phyloP scores from a whole-genome alignment of 1,140 invertebrate genomes.

The Sitophilus oryzae region DNA sequence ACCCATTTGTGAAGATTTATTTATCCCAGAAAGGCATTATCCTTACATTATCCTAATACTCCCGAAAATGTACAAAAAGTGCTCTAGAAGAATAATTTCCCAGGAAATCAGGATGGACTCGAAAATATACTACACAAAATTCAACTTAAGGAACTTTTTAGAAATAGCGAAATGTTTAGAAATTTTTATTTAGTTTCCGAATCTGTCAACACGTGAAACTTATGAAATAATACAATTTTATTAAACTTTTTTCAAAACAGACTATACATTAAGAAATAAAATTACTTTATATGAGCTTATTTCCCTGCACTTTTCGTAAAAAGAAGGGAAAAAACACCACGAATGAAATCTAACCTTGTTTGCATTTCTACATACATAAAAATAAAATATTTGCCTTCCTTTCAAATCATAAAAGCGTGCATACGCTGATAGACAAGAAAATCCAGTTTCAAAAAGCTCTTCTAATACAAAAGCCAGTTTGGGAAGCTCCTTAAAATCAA shows the following conservation, averaged over 20 bases:
- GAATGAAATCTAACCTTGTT: background rate
- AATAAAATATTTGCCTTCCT: background rate
- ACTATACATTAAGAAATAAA: too few species aligned
- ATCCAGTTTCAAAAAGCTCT: background rate
- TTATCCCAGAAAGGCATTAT: background rate
- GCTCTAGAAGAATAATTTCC: background rate
- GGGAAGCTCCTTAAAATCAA: background rate
- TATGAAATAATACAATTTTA: too few species aligned
- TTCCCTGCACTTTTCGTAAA: too few species aligned
- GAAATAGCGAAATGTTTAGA: too few species aligned
- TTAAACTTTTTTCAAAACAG: too few species aligned
- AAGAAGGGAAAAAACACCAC: too few species aligned
- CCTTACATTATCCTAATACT: background rate
- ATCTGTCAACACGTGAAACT: too few species aligned
- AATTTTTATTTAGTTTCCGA: too few species aligned
- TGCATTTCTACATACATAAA: background rate
- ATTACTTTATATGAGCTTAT: too few species aligned
- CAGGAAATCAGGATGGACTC: background rate
- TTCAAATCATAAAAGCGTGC: background rate
- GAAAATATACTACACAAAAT: background rate
- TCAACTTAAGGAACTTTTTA: too few species aligned
- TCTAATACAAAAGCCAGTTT: background rate
- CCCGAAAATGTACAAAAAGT: background rate
- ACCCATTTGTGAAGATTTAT: background rate
- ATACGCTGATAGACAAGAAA: constrained; percentile 1